A percentile compares a stretch with the other conserved stretches of the same genome.
Evolutionary conservation across 2,113 vertebrate species (phyloP).

Genomic region (Percopsis transmontana): DNA sequence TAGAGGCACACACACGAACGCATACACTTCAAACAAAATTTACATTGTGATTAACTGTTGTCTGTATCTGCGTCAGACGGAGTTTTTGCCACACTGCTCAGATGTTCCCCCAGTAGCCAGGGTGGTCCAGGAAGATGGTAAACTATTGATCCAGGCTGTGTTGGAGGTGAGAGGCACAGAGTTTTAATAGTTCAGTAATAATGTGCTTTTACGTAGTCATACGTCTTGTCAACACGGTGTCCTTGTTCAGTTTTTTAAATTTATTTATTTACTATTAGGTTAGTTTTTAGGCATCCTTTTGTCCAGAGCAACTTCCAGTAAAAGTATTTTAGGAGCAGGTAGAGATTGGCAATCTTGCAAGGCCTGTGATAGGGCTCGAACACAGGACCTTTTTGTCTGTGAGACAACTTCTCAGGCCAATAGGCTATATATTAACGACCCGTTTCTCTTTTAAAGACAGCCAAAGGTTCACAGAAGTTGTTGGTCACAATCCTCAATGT

Average conservation of each 20-base stretch:
- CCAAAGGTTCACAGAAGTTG: no score
- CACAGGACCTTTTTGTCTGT: no score
- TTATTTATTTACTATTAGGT: neutral
- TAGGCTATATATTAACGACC: no score
- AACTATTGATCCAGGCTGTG: constrained; percentile 88
- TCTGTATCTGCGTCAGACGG: constrained; percentile 80
- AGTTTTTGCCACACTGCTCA: constrained; percentile 91
- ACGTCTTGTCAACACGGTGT: neutral
- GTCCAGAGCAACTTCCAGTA: no score
- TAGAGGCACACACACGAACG: constrained; percentile 13
- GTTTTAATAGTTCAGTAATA: neutral
- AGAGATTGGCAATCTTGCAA: no score
- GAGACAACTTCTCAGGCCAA: no score
- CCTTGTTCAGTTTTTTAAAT: neutral
- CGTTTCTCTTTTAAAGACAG: no score
- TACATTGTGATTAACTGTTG: constrained; percentile 3
- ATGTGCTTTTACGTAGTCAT: constrained; percentile 10
- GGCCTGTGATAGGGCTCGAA: no score
- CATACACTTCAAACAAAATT: no score
- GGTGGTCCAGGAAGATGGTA: constrained; percentile 91
- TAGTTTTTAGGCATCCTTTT: neutral
- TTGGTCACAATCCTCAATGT: no score
- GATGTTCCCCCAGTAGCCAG: constrained; percentile 88
- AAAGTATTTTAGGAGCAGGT: no score
- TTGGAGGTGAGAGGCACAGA: constrained; percentile 85